phyloP scores from a whole-genome alignment of 2,888 invertebrate species.

The Cerastis leucographa region DNA sequence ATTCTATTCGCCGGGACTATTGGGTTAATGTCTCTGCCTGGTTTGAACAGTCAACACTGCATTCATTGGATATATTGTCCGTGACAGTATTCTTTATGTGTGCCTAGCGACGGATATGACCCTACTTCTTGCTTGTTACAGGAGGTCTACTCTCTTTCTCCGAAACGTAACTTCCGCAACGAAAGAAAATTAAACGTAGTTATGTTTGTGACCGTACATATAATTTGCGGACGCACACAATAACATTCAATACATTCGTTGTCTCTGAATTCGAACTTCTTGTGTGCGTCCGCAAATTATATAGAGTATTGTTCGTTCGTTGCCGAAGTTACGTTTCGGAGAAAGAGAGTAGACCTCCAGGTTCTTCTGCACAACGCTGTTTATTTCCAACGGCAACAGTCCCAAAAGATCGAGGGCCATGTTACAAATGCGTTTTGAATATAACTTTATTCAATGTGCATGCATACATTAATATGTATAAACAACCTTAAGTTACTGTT shows the following conservation, averaged over 20 bases:
- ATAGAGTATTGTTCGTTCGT: no score
- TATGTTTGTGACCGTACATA: no score
- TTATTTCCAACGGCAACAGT: not conserved
- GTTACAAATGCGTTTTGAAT: not conserved
- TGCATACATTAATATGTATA: conserved; percentile 4
- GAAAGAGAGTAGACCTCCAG: no score
- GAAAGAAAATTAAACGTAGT: no score
- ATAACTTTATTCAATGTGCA: not conserved
- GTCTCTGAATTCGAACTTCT: no score
- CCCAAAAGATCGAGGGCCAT: not conserved
- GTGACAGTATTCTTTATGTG: conserved; percentile 7
- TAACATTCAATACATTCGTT: no score
- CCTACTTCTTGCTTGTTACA: not conserved
- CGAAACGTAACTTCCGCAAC: no score
- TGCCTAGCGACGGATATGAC: conserved; percentile 1
- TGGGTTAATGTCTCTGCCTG: conserved; percentile 57
- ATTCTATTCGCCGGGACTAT: conserved; percentile 60
- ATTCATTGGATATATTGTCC: conserved; percentile 42
- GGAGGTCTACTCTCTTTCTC: no score
- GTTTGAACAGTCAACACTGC: conserved; percentile 55
- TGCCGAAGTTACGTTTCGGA: no score
- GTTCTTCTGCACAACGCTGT: not conserved
- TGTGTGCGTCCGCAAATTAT: no score
- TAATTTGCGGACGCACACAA: no score
- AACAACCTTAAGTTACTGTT: not conserved